Conservation (phyloP, 2,113 vertebrate genomes). For the Chamaea fasciata region DNA sequence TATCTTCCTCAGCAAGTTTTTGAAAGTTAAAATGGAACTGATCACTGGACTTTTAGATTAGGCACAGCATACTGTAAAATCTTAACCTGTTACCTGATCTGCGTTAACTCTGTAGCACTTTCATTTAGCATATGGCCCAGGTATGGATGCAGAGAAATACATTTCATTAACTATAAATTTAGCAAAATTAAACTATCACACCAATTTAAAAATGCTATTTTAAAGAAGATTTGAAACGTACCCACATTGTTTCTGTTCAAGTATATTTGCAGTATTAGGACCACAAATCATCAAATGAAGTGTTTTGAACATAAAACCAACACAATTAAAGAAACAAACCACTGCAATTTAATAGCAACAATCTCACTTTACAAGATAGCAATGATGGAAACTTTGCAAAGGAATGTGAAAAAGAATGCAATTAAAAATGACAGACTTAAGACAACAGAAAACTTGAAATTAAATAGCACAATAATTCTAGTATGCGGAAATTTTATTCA, state of each 20-base stretch:
- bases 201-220: background rate
- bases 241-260: background rate
- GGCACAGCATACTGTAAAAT: background rate
- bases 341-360: constrained; percentile 54
- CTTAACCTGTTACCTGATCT: background rate
- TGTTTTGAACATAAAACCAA: background rate
- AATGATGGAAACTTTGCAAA: background rate
- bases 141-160: background rate
- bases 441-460: constrained; percentile 13
- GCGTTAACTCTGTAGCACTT: background rate
- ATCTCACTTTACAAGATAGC: constrained; percentile 46
- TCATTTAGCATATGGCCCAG: background rate
- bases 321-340: constrained; percentile 36
- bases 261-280: background rate
- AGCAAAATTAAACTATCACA: background rate
- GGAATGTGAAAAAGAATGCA: background rate
- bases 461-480: constrained; percentile 9
- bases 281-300: background rate
- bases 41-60: background rate
- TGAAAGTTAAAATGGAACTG: background rate
- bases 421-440: constrained; percentile 7
- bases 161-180: background rate
- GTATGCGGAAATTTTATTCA: background rate
- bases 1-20: background rate
- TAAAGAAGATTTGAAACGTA: background rate